Conservation (phyloP, 1,140 invertebrate genomes). For the Eumaeus atala region DNA sequence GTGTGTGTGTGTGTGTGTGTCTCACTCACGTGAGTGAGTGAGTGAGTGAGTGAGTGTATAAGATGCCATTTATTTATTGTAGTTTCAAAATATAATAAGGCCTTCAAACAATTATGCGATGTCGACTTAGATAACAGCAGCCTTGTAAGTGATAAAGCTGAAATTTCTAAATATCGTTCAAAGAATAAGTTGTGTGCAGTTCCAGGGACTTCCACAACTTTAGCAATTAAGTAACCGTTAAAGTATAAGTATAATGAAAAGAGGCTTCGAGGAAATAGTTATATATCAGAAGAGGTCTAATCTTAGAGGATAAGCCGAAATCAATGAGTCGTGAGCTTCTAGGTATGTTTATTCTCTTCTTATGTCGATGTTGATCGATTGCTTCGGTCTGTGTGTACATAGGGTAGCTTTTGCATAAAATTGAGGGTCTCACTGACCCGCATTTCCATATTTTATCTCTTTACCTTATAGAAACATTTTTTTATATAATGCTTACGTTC, state of each 20-base stretch:
- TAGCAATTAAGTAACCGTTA: slow-evolving; percentile 1
- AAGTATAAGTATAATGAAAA: slow-evolving; percentile 41
- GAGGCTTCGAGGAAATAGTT: slow-evolving; percentile 42
- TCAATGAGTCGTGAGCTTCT: slow-evolving; percentile 48
- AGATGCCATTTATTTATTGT: no score
- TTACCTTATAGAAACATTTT: slow-evolving; percentile 10
- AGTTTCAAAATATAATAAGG: no score
- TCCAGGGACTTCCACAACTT: slow-evolving; percentile 1
- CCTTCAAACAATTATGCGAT: no score
- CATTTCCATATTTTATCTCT: slow-evolving; percentile 8
- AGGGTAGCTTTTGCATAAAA: slow-evolving; percentile 30
- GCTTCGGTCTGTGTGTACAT: slow-evolving; percentile 22
- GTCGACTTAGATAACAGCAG: no score
- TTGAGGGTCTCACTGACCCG: slow-evolving; percentile 14
- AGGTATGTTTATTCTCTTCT: slow-evolving; percentile 38
- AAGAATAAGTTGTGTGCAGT: no score
- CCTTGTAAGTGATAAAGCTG: no score
- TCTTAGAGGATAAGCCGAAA: slow-evolving; percentile 57
- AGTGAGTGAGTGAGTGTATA: no score
- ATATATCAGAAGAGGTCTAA: slow-evolving; percentile 41
- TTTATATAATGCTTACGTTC: background rate
- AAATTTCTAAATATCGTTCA: no score
- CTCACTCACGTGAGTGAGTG: no score
- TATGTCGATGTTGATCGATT: slow-evolving; percentile 34
- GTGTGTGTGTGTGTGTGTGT: no score